A percentile compares a stretch with the other conserved stretches of the same genome.
Conservation (phyloP, 2,797 vertebrate genomes). For the Cirrhinus mrigala region DNA sequence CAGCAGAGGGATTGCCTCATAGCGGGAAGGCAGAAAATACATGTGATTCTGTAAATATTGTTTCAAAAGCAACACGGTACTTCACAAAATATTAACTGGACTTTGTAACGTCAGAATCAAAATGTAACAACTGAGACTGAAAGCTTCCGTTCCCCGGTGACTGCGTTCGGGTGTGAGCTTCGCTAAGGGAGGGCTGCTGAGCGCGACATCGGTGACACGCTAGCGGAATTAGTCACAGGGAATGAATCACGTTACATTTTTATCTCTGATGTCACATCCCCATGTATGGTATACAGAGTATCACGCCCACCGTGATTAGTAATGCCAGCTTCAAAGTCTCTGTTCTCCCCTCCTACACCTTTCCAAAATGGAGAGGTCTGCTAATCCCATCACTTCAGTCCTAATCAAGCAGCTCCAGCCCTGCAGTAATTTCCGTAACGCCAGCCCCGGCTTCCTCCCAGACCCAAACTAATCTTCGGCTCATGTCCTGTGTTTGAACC, state of each 20-base stretch:
- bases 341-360: conserved; percentile 33
- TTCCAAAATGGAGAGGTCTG: conserved; percentile 19
- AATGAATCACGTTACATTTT: conserved; percentile 25
- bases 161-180: background rate
- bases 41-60: conserved; percentile 37
- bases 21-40: conserved; percentile 9
- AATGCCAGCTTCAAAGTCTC: conserved; percentile 48
- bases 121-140: background rate
- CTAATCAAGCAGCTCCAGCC: conserved; percentile 65
- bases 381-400: conserved; percentile 59
- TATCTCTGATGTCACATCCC: conserved; percentile 45
- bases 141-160: background rate
- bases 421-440: conserved; percentile 61
- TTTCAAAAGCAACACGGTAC: conserved; percentile 19
- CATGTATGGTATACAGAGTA: conserved; percentile 29
- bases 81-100: conserved; percentile 41
- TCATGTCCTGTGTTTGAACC: conserved; percentile 58
- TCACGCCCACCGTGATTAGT: conserved; percentile 40
- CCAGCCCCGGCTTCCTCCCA: conserved; percentile 57
- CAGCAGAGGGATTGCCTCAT: conserved; percentile 50
- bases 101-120: conserved; percentile 15
- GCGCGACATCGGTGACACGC: background rate
- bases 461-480: conserved; percentile 50
- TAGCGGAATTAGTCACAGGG: background rate
- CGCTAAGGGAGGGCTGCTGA: background rate